phyloP scores from a whole-genome alignment of 2,113 vertebrate species.

The Scartelaos histophorus region DNA sequence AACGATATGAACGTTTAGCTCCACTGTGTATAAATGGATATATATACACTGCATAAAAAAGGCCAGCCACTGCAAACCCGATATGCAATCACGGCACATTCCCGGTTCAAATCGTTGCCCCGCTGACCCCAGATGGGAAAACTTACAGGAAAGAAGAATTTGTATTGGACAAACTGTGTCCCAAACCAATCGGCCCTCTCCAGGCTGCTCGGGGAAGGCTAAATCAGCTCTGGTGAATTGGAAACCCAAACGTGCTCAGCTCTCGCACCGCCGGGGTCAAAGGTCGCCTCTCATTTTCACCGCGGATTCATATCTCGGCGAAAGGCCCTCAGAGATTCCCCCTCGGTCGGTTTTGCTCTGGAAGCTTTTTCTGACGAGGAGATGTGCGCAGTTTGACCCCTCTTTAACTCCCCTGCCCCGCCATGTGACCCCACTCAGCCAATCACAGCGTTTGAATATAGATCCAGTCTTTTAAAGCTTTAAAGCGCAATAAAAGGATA shows the following conservation, averaged over 20 bases:
- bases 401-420: slow-evolving; percentile 43
- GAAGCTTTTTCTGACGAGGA: slow-evolving; percentile 28
- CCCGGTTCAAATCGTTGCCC: not conserved
- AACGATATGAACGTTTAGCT: too few species aligned
- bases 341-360: slow-evolving; percentile 15
- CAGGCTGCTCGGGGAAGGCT: not conserved
- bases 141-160: not conserved
- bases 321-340: slow-evolving; percentile 28
- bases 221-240: slow-evolving; percentile 4
- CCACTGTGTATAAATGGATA: not conserved
- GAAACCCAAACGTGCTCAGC: slow-evolving; percentile 18
- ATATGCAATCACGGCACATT: not conserved
- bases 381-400: slow-evolving; percentile 51
- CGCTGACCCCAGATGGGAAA: not conserved
- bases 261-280: slow-evolving; percentile 16
- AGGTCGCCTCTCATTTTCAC: slow-evolving; percentile 51
- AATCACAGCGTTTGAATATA: slow-evolving; percentile 34
- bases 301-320: slow-evolving; percentile 41
- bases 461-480: not conserved
- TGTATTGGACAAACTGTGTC: slow-evolving; percentile 9
- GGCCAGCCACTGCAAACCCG: not conserved
- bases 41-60: not conserved
- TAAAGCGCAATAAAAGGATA: not conserved
- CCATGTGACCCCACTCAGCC: slow-evolving; percentile 37
- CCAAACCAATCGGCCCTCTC: slow-evolving; percentile 5